These are phyloP conservation scores for Epiblema foenella DNA, from an alignment of 2,888 invertebrate species.

Conservation along the genomic window DNA sequence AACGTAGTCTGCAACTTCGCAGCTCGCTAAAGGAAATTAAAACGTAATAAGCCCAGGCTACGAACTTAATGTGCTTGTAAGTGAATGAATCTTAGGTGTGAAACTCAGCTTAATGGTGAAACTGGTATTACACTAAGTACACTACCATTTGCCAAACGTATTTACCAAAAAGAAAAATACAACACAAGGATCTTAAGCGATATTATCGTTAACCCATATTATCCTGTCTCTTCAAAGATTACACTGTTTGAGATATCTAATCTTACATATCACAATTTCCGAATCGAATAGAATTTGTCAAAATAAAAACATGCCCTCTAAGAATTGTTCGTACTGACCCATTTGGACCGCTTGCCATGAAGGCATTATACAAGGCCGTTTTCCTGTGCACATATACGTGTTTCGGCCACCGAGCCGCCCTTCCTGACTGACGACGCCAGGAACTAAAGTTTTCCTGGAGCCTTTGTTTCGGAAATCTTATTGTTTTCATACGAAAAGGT, in stretches of 20 bases:
- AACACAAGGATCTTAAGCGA: no score
- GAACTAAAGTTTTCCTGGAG: slow-evolving; percentile 24
- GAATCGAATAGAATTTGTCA: not conserved
- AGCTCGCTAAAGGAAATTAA: no score
- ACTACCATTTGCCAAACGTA: no score
- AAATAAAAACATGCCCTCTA: not conserved
- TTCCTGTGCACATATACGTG: not conserved
- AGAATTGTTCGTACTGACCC: not conserved
- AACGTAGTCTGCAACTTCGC: no score
- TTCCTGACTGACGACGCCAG: not conserved
- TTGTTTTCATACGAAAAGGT: slow-evolving; percentile 42
- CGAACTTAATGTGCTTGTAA: no score
- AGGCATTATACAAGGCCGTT: not conserved
- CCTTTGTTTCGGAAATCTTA: slow-evolving; percentile 39
- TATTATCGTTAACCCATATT: no score
- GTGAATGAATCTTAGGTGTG: no score
- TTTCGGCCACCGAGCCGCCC: not conserved
- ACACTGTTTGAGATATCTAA: not conserved
- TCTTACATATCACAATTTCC: not conserved
- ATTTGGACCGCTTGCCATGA: not conserved
- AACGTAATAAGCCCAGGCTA: no score
- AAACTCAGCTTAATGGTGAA: no score
- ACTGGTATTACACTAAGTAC: no score
- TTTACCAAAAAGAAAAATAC: no score
- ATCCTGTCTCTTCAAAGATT: not conserved